These are phyloP conservation scores for Morpho achilles DNA, from an alignment of 2,888 invertebrate genomes.

Conservation along the genomic window DNA sequence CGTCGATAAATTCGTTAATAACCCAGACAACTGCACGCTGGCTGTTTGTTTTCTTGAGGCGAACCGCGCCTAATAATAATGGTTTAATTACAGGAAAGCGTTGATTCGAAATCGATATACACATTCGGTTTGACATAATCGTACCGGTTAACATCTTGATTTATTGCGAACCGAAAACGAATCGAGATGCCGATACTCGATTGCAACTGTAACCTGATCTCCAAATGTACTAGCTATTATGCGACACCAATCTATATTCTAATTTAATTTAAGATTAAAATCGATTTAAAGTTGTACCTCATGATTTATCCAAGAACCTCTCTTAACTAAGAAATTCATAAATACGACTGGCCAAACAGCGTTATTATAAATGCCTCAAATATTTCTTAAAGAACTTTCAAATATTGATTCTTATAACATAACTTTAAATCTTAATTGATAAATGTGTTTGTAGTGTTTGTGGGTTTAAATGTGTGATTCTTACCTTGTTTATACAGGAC, in stretches of 20 bases:
- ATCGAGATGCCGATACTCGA: constrained; percentile 11
- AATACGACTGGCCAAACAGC: too few species aligned
- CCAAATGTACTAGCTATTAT: background rate
- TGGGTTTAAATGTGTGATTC: too few species aligned
- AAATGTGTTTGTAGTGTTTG: too few species aligned
- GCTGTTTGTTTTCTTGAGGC: constrained; percentile 31
- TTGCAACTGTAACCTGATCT: constrained; percentile 14
- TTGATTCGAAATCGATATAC: constrained; percentile 33
- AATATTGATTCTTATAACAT: too few species aligned
- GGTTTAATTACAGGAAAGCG: constrained; percentile 34
- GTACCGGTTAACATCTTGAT: constrained; percentile 26
- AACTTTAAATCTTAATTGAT: too few species aligned
- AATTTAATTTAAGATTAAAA: background rate
- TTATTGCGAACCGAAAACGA: constrained; percentile 20
- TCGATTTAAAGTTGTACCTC: background rate
- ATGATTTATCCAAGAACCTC: too few species aligned
- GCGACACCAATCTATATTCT: constrained; percentile 5
- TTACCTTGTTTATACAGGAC: too few species aligned
- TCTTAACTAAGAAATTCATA: too few species aligned
- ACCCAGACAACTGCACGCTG: constrained; percentile 34
- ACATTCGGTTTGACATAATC: constrained; percentile 29
- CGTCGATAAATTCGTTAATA: constrained; percentile 58
- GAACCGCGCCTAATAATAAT: constrained; percentile 32
- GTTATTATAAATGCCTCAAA: too few species aligned
- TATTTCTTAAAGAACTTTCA: too few species aligned